Evolutionary conservation across 2,113 vertebrate genomes (phyloP), one percentile per base, ranked within the genome.

Genomic region (Syngnathoides biaculeatus): DNA sequence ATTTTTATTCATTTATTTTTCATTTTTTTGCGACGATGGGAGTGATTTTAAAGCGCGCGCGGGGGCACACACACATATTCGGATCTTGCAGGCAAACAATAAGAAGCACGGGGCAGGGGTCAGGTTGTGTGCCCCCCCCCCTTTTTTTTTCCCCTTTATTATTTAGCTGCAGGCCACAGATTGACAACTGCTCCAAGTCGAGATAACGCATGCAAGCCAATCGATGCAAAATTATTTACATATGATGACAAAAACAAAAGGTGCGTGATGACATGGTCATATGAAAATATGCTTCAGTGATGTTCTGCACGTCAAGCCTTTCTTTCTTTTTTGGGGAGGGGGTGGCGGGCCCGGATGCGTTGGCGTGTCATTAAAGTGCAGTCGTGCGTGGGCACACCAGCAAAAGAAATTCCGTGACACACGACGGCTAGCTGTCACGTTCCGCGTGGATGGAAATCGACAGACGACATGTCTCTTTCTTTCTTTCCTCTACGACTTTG

Each of bases 101-200:
- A 90, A 79, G 14, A 59, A 85, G 73, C 47, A 24, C 43, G 24
- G 45, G 45, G 45, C 71, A 67, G 61, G 69, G 67, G 45, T 47
- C n/a, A 52, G 40, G 40, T 42, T 2, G 12, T 35, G 20, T 6
- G 6, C 15, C 45, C 15, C 45, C 45, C 1, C 15, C 15, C 17
- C 7, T 2, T 50, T 52, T 50, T 48, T 20, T n/a, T 67, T 79
- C 58, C 35, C 26, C 8, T n/a, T 80, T 87, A 91, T 92, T 89
- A 92, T 92, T 92, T 92, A 92, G 83, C 87, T 78, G 26, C 58
- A 71, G 82, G 81, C 77, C 74, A 66, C 64, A 85, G 87, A 84
- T 69, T 90, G 91, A 90, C 87, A 90, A 86, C 73, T 77, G 57
- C 69, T 74, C 74, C 74, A 67, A 78, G 58, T 77, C 65, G 79